Base-by-base conservation (phyloP, 2,113 vertebrate species). In the Nannobrachium achirus region DNA sequence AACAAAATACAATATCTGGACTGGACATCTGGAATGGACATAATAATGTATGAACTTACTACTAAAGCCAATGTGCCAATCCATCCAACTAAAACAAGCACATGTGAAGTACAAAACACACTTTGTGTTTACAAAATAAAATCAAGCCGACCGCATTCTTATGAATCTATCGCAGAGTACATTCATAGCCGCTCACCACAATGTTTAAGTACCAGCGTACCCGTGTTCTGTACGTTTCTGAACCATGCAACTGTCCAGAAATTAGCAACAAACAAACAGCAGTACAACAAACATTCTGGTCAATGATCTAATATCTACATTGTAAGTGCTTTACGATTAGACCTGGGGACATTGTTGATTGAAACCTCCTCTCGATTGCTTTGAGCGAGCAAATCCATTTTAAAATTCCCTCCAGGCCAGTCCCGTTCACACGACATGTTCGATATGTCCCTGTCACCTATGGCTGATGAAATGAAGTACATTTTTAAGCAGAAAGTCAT, bases 311-410 rank as follows among this genome's bases (percentile, higher is more conserved):
- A 3, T 33, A 20, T 48, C 49, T 44, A 60, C 65, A 71, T 14
- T 53, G 9, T 14, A 72, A 52, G 46, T 51, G 48, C 19, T 64
- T 45, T 16, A 63, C 63, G 58, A 68, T 72, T 52, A 64, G 16
- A 65, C 66, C 33, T 11, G 20, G 56, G 18, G 56, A 8, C 1
- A 39, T 66, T 55, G 53, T 52, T 49, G 52, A 39, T 18, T 48
- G 10, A 56, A 42, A 11, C 25, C 25, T 48, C n/a, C 20, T 15
- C 58, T 57, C 39, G 44, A 57, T 67, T 57, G 40, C 40, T 20
- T 19, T 38, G 38, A 20, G 3, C 19, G 63, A n/a, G 11, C 1
- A 48, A 7, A 4, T 18, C 18, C 14, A 20, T 53, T 2, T 13
- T 44, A 45, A 67, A 19, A 39, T 41, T 15, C 16, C 16, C 52